Evolutionary conservation across 2,113 vertebrate genomes (phyloP).

Genomic region (Cyrtonyx montezumae): DNA sequence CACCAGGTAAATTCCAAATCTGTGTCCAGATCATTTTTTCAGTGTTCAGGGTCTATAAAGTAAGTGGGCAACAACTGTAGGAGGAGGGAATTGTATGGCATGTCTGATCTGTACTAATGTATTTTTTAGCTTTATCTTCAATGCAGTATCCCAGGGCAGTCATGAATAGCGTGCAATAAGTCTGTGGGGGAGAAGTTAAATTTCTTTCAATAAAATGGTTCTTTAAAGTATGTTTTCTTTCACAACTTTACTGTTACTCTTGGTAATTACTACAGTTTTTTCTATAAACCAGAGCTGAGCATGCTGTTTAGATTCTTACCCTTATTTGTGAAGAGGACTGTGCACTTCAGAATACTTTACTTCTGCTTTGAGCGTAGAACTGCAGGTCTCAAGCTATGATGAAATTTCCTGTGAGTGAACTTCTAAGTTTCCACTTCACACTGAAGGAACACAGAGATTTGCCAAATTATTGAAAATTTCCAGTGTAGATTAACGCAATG

Average conservation of each 20-base stretch:
- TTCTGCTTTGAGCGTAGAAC: background rate
- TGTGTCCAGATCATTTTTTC: background rate
- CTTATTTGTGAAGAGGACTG: background rate
- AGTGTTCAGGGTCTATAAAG: background rate
- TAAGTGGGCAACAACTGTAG: background rate
- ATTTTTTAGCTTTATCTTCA: constrained; percentile 20
- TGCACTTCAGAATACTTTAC: background rate
- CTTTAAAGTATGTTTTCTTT: constrained; percentile 11
- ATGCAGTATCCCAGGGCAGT: background rate
- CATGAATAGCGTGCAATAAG: constrained; percentile 30
- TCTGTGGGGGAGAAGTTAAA: background rate
- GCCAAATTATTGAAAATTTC: background rate
- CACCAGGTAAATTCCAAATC: accelerated
- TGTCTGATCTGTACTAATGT: background rate
- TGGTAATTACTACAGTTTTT: background rate
- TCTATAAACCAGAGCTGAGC: background rate
- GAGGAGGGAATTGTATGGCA: background rate
- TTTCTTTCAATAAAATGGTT: constrained; percentile 28
- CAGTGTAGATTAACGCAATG: background rate
- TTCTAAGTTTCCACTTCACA: background rate
- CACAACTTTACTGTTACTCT: background rate
- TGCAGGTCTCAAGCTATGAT: background rate
- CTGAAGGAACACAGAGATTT: background rate
- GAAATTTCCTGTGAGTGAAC: background rate
- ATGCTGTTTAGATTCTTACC: background rate